phyloP scores from a whole-genome alignment of 2,888 invertebrate genomes.

The Pandemis corylana region DNA sequence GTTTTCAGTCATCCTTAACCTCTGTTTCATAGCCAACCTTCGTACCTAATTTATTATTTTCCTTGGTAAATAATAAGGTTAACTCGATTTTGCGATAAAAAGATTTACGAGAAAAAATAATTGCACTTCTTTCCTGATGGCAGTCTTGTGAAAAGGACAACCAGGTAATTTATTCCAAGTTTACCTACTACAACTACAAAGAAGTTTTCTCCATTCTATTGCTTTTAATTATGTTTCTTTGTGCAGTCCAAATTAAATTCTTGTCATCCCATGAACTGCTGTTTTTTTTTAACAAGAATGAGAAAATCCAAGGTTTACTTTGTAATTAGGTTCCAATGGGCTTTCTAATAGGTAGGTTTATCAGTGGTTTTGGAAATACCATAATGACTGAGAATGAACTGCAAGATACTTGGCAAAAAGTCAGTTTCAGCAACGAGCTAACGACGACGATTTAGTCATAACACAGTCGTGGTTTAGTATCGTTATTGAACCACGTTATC shows the following conservation, averaged over 20 bases:
- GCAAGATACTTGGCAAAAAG: too few species aligned
- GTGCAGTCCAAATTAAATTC: not conserved
- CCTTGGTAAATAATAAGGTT: not conserved
- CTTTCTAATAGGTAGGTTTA: too few species aligned
- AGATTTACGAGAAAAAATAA: not conserved
- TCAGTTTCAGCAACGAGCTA: not conserved
- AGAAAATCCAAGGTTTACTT: too few species aligned
- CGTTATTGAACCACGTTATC: conserved; percentile 19
- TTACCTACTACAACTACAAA: not conserved
- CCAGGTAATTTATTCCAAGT: conserved; percentile 4
- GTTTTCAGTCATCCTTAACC: not conserved
- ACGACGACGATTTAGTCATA: not conserved
- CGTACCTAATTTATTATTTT: not conserved
- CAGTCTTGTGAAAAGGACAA: not conserved
- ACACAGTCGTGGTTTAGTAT: not conserved
- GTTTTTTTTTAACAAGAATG: not conserved
- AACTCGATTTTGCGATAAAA: not conserved
- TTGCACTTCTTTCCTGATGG: not conserved
- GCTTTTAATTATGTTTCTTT: not conserved
- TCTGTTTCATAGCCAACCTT: not conserved
- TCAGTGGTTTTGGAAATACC: too few species aligned
- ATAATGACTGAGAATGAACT: too few species aligned
- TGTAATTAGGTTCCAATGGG: too few species aligned
- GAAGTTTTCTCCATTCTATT: not conserved
- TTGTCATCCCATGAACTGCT: not conserved